Evolutionary conservation across 2,888 invertebrate genomes (phyloP), one percentile per base, ranked within the genome.

Genomic region (Drosophila glabriapex): DNA sequence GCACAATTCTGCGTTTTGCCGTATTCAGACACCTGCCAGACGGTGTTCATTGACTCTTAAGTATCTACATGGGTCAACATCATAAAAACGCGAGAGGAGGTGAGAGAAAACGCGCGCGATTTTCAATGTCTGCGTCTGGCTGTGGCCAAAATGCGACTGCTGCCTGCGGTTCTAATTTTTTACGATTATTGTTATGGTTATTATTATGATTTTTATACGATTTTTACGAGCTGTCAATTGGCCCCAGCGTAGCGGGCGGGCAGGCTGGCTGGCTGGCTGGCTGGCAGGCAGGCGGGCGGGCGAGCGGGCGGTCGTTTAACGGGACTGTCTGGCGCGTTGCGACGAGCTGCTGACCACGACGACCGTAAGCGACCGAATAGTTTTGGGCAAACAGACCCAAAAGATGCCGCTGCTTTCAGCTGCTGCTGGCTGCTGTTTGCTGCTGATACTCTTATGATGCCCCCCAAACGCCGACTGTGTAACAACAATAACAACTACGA

Each of bases 121-220:
- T 69, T 68, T 54, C 43, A 73, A 25, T 71, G 77, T 83, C 82
- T 76, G 73, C 65, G 78, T 59, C 60, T 60, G 61, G 50, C 82
- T 74, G 69, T 59, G 72, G 83, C 76, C 90, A 83, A 73, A 75
- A 60, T 83, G 83, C 89, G 76, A 90, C 86, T 90, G 82, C 50
- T 58, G 75, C 46, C 22, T 63, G 65, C 56, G 75, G 74, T 53
- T 77, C 89, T 89, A 91, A 90, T 83, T 83, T 90, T 92, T 92
- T 92, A 91, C 92, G 92, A 91, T 91, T 92, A 92, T 93, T 91
- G 88, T 93, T 92, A 93, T 92, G 92, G 91, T 91, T 91, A 91
- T 90, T 91, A 88, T 93, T 85, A 92, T 90, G 91, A 88, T 89
- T 87, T 85, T 85, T 85, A 46, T 46, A 85, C 73, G 91, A 87